Conservation (phyloP, 2,797 vertebrate genomes). For the Pelodytes ibericus region DNA sequence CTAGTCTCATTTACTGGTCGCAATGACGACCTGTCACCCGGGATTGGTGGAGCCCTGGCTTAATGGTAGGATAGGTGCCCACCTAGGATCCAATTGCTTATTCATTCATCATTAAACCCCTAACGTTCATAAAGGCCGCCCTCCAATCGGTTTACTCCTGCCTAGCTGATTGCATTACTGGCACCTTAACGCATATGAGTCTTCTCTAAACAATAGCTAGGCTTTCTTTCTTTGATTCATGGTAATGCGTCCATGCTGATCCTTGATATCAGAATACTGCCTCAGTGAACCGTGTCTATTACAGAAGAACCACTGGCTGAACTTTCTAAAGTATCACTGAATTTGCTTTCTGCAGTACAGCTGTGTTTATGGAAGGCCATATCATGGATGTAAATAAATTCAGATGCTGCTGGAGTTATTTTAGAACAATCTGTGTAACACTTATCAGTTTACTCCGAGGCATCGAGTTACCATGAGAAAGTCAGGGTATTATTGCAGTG, state of each 20-base stretch:
- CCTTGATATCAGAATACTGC: conserved; percentile 52
- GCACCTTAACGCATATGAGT: not conserved
- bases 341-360: conserved; percentile 75
- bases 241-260: not conserved
- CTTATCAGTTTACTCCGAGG: conserved; percentile 79
- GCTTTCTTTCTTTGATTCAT: not conserved
- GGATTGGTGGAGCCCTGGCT: too few relatives aligned
- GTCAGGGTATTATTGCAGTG: conserved; percentile 65
- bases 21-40: too few relatives aligned
- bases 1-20: too few relatives aligned
- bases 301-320: conserved; percentile 71
- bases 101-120: too few relatives aligned
- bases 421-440: conserved; percentile 80
- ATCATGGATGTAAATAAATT: conserved; percentile 85
- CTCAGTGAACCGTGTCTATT: conserved; percentile 64
- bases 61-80: too few relatives aligned
- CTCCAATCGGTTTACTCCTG: too few relatives aligned
- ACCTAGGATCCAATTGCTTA: too few relatives aligned
- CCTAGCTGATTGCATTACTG: not conserved
- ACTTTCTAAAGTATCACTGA: conserved; percentile 76
- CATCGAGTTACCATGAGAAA: conserved; percentile 72
- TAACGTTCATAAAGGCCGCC: too few relatives aligned
- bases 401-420: conserved; percentile 79
- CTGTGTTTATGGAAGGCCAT: conserved; percentile 80
- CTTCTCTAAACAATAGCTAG: not conserved